Conservation (phyloP, 37 sponge, comb jelly and placozoan species). For the Beroe forskalii region DNA sequence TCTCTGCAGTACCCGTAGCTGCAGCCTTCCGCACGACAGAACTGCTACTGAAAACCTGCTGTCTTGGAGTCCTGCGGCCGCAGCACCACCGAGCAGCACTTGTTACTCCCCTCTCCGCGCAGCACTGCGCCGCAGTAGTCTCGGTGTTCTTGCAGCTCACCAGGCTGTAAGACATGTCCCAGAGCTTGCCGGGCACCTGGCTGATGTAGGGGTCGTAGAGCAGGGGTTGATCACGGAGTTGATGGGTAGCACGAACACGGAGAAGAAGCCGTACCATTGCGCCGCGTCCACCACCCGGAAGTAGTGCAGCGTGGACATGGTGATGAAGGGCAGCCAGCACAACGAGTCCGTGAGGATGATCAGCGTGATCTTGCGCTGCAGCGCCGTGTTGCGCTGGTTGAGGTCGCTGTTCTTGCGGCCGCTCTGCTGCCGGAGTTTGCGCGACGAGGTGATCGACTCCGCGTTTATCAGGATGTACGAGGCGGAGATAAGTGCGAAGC, state of each 20-base stretch:
- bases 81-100: too few species aligned
- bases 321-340: background rate
- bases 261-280: background rate
- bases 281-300: background rate
- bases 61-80: too few species aligned
- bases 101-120: too few species aligned
- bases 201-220: background rate
- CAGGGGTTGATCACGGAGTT: conserved; percentile 5
- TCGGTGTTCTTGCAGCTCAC: too few species aligned
- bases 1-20: too few species aligned
- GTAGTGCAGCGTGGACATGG: background rate
- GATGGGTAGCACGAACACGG: background rate
- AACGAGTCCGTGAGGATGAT: background rate
- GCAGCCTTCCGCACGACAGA: too few species aligned
- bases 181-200: background rate
- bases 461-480: background rate
- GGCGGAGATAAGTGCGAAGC: background rate
- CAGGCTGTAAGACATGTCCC: background rate
- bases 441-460: background rate
- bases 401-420: background rate
- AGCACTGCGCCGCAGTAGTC: too few species aligned
- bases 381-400: background rate
- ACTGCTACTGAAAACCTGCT: too few species aligned
- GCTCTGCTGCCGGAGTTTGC: background rate
- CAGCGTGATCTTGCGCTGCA: background rate